Conservation (phyloP, 2,113 vertebrate genomes). For the Atractosteus spatula region DNA sequence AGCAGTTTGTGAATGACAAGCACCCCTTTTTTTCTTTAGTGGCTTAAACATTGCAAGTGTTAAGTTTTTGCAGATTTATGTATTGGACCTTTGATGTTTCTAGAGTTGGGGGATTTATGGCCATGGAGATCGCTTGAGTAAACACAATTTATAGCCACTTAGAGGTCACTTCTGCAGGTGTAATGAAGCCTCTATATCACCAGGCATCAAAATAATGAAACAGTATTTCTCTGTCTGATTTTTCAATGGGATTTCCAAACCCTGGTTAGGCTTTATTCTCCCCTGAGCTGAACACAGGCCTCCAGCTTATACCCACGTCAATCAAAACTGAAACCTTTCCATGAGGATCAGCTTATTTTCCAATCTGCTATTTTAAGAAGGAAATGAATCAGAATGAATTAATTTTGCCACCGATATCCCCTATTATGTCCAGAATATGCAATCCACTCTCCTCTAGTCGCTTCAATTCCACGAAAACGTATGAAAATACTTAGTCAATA, state of each 20-base stretch:
- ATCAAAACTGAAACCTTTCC: no score
- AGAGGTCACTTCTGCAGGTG: constrained; percentile 30
- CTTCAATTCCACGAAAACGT: no score
- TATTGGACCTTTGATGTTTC: constrained; percentile 10
- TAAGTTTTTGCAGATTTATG: constrained; percentile 22
- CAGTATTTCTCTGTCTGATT: constrained; percentile 16
- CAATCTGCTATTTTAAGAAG: no score
- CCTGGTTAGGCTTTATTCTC: no score
- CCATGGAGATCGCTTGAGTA: constrained; percentile 9
- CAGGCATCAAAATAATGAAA: constrained; percentile 30
- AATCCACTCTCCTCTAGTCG: no score
- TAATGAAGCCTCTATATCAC: constrained; percentile 23
- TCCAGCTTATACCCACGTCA: no score
- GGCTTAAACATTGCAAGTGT: not conserved
- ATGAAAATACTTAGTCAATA: no score
- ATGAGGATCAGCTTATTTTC: no score
- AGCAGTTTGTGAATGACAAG: not conserved
- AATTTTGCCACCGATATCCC: no score
- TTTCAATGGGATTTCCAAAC: not conserved
- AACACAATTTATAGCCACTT: constrained; percentile 20
- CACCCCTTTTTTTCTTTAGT: constrained; percentile 3
- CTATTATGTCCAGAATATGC: no score
- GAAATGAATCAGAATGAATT: no score
- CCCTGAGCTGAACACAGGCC: no score
- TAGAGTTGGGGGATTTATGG: constrained; percentile 13